Base-by-base conservation (phyloP, 2,888 invertebrate genomes). In the Congeria kusceri region DNA sequence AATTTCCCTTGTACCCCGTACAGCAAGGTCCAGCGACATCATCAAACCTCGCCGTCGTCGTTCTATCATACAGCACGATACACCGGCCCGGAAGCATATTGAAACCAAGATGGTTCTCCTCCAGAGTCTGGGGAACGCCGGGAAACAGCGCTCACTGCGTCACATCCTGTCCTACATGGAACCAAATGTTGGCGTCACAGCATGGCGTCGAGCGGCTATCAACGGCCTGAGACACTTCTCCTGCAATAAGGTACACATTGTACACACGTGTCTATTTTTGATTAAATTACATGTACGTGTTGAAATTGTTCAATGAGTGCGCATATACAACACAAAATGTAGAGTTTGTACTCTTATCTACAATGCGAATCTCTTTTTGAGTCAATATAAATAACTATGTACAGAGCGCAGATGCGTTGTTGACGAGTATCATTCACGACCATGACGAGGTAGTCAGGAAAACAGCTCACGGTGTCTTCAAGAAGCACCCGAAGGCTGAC, bases 41-140 rank as follows among this genome's bases (percentile, higher is more conserved):
- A 62, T 81, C 1, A 77, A 81, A 47, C 77, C 77, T 0, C 49
- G 81, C 11, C 58, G 61, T 13, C 46, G 71, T 49, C 74, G 81
- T 7, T 77, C 81, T 7, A 72, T 81, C 9, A 72, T 66, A 25
- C 70, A 81, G 46, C 46, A 63, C 23, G 76, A 80, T 23, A 64
- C 64, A 4, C 65, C 67, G 3, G 68, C 81, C 25, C 62, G 79
- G 20, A 74, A 82, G 32, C 85, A 89, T 63, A 75, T 87, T 9
- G 76, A 83, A 23, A 81, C 85, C 2, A 88, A 87, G 73, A 82
- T 85, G 72, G 80, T 86, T 0, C 71, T 89, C 11, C 47, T 89
- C 0, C 85, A 89, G 59, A 72, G 78, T n/a, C 72, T 89, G 13
- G 89, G 89, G 0, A 89, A 89, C 62, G 86, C 89, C 7, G 89